phyloP scores from a whole-genome alignment of 2,888 invertebrate genomes.

The Hetaerina titia region DNA sequence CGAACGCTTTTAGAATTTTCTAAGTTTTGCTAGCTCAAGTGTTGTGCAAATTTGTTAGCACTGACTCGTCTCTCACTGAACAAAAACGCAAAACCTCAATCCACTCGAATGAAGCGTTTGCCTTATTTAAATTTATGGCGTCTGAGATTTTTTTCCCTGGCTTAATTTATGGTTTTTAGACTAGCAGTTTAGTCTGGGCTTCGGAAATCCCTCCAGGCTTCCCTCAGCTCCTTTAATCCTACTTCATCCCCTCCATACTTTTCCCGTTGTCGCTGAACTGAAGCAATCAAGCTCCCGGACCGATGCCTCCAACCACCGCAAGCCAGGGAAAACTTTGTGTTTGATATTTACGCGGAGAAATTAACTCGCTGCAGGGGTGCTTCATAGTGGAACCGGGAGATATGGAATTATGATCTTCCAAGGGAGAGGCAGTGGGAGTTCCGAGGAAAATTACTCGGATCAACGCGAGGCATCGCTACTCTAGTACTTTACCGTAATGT shows the following conservation, averaged over 20 bases:
- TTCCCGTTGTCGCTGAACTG: not conserved
- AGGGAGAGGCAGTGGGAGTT: not conserved
- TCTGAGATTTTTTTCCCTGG: not conserved
- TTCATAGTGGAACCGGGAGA: not conserved
- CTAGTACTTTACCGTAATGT: not conserved
- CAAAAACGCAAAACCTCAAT: not conserved
- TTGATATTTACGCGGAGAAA: slow-evolving; percentile 8
- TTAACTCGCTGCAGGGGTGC: not conserved
- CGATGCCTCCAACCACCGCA: not conserved
- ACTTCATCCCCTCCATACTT: not conserved
- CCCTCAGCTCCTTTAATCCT: not conserved
- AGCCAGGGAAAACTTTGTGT: slow-evolving; percentile 6
- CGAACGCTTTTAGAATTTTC: not conserved
- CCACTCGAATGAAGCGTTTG: not conserved
- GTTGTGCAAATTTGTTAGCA: not conserved
- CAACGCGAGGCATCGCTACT: not conserved
- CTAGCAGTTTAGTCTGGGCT: not conserved
- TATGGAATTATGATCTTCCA: slow-evolving; percentile 3
- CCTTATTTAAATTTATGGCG: not conserved
- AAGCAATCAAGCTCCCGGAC: not conserved
- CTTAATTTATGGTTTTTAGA: not conserved
- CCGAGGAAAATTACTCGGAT: not conserved
- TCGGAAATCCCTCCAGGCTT: not conserved
- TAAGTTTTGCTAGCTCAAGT: not conserved
- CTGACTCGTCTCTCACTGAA: not conserved